Evolutionary conservation across 1,140 invertebrate genomes (phyloP).

Genomic region (Brachionus rubens): DNA sequence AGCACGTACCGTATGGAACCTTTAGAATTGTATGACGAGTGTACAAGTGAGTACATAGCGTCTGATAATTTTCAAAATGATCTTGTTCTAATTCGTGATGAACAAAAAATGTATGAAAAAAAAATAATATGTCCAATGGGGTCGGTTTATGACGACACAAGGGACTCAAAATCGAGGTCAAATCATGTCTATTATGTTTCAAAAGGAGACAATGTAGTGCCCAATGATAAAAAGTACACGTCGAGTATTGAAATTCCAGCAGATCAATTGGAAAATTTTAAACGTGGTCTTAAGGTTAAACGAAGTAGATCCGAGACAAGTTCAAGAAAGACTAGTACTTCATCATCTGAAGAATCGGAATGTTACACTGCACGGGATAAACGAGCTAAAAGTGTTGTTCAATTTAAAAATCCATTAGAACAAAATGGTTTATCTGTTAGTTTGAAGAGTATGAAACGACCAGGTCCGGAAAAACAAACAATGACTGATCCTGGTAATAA

Average conservation of each 20-base stretch:
- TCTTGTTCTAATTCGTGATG: background rate
- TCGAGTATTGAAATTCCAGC: conserved; percentile 45
- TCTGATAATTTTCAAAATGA: conserved; percentile 35
- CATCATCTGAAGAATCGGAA: background rate
- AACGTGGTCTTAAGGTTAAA: conserved; percentile 1
- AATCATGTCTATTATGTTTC: background rate
- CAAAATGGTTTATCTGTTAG: conserved; percentile 30
- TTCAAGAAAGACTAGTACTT: conserved; percentile 23
- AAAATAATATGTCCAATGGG: background rate
- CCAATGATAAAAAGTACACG: conserved; percentile 1
- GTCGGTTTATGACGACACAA: background rate
- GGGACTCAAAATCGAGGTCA: background rate
- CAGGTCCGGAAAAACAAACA: conserved; percentile 15
- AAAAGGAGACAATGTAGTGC: background rate
- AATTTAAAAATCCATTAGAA: conserved; percentile 5
- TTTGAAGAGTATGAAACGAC: conserved; percentile 39
- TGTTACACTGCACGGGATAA: background rate
- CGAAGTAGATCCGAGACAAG: conserved; percentile 10
- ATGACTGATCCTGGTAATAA: conserved; percentile 25
- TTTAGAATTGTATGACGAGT: conserved; percentile 18
- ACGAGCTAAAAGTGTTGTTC: conserved; percentile 29
- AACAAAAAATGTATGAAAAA: conserved; percentile 32
- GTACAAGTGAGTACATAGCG: conserved; percentile 16
- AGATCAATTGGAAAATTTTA: conserved; percentile 23
- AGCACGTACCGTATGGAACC: conserved; percentile 8